Evolutionary conservation across 2,113 vertebrate species (phyloP).

Genomic region (Corythornis vintsioides): DNA sequence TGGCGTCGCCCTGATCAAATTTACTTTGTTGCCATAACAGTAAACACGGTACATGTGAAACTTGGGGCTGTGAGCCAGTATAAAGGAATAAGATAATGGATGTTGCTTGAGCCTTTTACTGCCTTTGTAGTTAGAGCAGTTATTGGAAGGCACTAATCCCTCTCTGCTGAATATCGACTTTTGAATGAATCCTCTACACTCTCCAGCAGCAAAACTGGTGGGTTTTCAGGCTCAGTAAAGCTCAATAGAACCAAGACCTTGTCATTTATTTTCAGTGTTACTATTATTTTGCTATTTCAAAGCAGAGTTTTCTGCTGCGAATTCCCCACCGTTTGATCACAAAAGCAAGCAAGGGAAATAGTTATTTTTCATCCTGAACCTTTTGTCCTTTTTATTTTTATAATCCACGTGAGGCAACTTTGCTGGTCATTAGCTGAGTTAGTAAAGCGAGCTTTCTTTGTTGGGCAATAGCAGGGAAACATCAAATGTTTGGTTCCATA

Average conservation of each 20-base stretch:
- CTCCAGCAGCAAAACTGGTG: conserved; percentile 1
- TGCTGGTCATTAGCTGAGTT: background rate
- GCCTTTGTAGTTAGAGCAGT: conserved; percentile 7
- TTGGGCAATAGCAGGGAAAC: conserved; percentile 43
- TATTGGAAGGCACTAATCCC: conserved; percentile 43
- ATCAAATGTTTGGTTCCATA: conserved; percentile 63
- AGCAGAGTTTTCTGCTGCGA: conserved; percentile 17
- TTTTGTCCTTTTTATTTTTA: conserved; percentile 62
- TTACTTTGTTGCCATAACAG: background rate
- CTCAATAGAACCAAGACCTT: conserved; percentile 28
- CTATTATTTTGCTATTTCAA: conserved; percentile 53
- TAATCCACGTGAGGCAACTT: conserved; percentile 19
- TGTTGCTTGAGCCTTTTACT: background rate
- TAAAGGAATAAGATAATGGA: conserved; percentile 20
- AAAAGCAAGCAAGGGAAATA: conserved; percentile 31
- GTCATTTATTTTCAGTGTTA: conserved; percentile 39
- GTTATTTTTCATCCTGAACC: conserved; percentile 55
- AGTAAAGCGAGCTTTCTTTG: conserved; percentile 41
- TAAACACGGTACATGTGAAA: background rate
- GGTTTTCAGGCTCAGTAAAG: conserved; percentile 39
- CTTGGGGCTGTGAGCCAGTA: background rate
- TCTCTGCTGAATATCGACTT: conserved; percentile 26
- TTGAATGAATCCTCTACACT: background rate
- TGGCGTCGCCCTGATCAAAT: background rate
- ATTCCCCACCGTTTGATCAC: conserved; percentile 53